These are phyloP conservation scores for Galerucella calmariensis DNA, from an alignment of 2,888 invertebrate species.

Conservation along the genomic window DNA sequence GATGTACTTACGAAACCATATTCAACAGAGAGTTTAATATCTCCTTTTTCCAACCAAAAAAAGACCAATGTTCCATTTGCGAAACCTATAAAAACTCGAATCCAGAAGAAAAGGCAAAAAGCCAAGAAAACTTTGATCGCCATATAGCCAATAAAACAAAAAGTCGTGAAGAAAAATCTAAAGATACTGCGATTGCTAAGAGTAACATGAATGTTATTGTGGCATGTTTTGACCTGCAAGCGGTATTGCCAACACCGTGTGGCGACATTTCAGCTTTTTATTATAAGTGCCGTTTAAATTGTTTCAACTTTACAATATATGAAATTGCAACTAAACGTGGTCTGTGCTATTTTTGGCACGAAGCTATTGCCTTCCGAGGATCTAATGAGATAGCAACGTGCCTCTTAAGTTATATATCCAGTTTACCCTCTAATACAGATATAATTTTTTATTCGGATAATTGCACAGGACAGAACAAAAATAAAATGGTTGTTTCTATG, in stretches of 20 bases:
- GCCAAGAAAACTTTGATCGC: neutral
- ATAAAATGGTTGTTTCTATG: conserved; percentile 33
- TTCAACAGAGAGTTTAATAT: neutral
- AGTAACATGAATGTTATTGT: conserved; percentile 13
- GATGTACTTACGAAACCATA: neutral
- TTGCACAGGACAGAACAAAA: conserved; percentile 35
- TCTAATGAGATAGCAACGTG: conserved; percentile 18
- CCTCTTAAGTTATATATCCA: conserved; percentile 23
- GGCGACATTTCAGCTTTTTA: conserved; percentile 22
- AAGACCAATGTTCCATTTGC: neutral
- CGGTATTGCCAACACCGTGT: conserved; percentile 11
- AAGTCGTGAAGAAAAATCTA: neutral
- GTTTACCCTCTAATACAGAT: conserved; percentile 15
- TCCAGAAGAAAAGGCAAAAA: neutral
- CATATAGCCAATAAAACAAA: neutral
- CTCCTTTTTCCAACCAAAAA: neutral
- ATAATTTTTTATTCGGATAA: conserved; percentile 25
- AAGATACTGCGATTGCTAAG: neutral
- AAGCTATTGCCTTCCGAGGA: conserved; percentile 5
- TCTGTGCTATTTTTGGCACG: conserved; percentile 16
- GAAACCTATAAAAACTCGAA: neutral
- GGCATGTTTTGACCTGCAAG: conserved; percentile 12
- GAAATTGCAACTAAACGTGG: conserved; percentile 33
- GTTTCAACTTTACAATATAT: conserved; percentile 38
- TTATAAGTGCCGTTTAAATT: conserved; percentile 21